Conservation (phyloP, 2,888 invertebrate species). For the Leucoma salicis region DNA sequence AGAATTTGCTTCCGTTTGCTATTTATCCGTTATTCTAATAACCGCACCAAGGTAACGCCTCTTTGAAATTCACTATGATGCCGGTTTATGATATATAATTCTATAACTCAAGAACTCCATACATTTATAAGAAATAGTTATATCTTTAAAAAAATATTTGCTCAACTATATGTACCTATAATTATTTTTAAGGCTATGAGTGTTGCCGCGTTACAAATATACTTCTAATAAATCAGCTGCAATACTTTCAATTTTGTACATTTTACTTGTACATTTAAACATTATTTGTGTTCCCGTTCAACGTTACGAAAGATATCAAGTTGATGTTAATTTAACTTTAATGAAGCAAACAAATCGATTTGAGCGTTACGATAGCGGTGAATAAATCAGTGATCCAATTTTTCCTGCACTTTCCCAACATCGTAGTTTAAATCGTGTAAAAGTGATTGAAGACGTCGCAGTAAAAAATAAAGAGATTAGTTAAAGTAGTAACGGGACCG, state of each 20-base stretch:
- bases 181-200: no score
- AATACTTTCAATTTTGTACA: no score
- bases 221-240: no score
- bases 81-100: slow-evolving; percentile 67
- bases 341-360: slow-evolving; percentile 33
- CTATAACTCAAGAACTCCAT: slow-evolving; percentile 44
- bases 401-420: slow-evolving; percentile 43
- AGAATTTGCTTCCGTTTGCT: slow-evolving; percentile 42
- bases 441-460: slow-evolving; percentile 48
- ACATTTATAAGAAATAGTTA: no score
- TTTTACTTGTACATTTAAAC: no score
- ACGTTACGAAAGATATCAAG: slow-evolving; percentile 2
- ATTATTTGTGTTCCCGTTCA: slow-evolving; percentile 24
- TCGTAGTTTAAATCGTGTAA: slow-evolving; percentile 41
- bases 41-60: slow-evolving; percentile 56
- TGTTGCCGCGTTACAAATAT: no score
- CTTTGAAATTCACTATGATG: slow-evolving; percentile 60
- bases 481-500: slow-evolving; percentile 58
- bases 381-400: slow-evolving; percentile 36
- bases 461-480: slow-evolving; percentile 62
- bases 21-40: slow-evolving; percentile 52
- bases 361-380: slow-evolving; percentile 21
- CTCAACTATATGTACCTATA: no score
- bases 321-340: slow-evolving; percentile 9
- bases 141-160: no score